These are phyloP conservation scores for Pristionchus maxplancki DNA, from an alignment of 2,888 invertebrate genomes.

Conservation along the genomic window DNA sequence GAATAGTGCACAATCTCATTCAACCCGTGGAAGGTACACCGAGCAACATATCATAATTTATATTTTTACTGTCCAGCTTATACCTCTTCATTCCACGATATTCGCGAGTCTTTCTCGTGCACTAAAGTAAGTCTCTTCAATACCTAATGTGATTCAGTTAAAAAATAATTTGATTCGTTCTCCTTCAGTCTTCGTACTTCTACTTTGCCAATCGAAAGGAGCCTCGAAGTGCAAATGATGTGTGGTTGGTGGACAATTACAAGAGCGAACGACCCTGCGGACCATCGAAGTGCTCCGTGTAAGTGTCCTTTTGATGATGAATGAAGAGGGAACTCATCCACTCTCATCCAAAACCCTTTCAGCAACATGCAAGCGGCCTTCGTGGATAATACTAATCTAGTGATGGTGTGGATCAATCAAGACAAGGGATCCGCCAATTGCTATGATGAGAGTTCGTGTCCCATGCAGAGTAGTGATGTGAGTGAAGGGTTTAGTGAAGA, in stretches of 20 bases:
- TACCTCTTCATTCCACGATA: slow-evolving; percentile 69
- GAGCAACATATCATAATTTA: neutral
- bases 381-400: slow-evolving; percentile 73
- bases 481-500: neutral
- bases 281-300: slow-evolving; percentile 74
- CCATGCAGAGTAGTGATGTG: slow-evolving; percentile 58
- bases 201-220: slow-evolving; percentile 70
- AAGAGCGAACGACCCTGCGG: slow-evolving; percentile 71
- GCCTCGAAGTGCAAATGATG: neutral
- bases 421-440: slow-evolving; percentile 58
- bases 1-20: slow-evolving; percentile 22
- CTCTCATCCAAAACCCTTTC: no score
- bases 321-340: no score
- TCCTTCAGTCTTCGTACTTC: slow-evolving; percentile 62
- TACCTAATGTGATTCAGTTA: neutral
- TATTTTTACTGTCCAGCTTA: slow-evolving; percentile 59
- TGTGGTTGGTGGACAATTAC: slow-evolving; percentile 65
- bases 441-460: slow-evolving; percentile 72
- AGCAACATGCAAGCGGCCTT: slow-evolving; percentile 74
- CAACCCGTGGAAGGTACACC: slow-evolving; percentile 16
- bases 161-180: no score
- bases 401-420: slow-evolving; percentile 73
- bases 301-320: slow-evolving; percentile 53
- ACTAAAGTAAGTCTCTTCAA: slow-evolving; percentile 55
- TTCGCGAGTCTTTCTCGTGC: slow-evolving; percentile 70